phyloP scores from a whole-genome alignment of 2,888 invertebrate genomes.

The Agrochola macilenta region DNA sequence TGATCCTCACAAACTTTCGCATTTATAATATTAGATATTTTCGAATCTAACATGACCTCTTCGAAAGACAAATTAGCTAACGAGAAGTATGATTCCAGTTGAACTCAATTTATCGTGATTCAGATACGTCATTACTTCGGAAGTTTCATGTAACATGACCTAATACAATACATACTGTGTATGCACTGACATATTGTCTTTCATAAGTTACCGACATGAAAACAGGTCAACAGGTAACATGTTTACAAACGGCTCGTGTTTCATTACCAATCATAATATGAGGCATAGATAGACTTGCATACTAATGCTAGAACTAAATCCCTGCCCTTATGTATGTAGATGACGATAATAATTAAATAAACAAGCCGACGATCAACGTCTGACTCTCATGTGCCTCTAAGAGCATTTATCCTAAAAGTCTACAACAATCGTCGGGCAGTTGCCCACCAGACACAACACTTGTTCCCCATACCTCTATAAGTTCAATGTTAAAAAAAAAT shows the following conservation, averaged over 20 bases:
- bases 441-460: no score
- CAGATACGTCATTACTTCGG: constrained; percentile 17
- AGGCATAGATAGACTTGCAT: neutral
- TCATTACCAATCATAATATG: constrained; percentile 4
- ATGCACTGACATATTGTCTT: constrained; percentile 3
- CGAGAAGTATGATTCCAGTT: constrained; percentile 25
- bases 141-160: constrained; percentile 4
- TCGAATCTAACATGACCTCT: neutral
- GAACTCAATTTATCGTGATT: constrained; percentile 20
- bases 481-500: no score
- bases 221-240: constrained; percentile 3
- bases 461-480: no score
- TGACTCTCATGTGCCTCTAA: no score
- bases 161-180: neutral
- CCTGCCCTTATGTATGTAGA: neutral
- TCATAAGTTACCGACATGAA: neutral
- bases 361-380: neutral
- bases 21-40: no score
- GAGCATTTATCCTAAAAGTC: no score
- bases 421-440: no score
- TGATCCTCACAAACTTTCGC: no score
- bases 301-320: neutral
- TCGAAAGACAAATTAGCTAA: neutral
- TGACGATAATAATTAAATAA: neutral
- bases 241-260: neutral